phyloP scores from a whole-genome alignment of 1,140 invertebrate genomes.

The Charaxes varanes region DNA sequence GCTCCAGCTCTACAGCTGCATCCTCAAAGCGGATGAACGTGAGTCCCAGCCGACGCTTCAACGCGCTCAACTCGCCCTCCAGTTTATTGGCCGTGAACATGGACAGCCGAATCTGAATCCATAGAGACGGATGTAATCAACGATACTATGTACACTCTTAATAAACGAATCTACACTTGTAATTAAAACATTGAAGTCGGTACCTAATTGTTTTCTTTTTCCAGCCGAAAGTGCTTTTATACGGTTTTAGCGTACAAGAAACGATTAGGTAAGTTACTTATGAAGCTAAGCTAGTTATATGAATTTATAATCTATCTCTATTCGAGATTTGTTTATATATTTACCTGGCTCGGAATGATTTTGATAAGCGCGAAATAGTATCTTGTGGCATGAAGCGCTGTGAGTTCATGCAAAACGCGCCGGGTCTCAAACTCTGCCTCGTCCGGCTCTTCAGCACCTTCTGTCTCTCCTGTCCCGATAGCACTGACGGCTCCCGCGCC shows the following conservation, averaged over 20 bases:
- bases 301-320: too few relatives aligned
- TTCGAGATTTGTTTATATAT: too few relatives aligned
- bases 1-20: slow-evolving; percentile 92
- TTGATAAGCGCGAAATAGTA: slow-evolving; percentile 94
- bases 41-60: slow-evolving; percentile 91
- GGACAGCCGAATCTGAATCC: slow-evolving; percentile 88
- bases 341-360: slow-evolving; percentile 82
- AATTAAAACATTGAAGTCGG: too few relatives aligned
- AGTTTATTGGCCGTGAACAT: slow-evolving; percentile 90
- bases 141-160: too few relatives aligned
- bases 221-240: too few relatives aligned
- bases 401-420: slow-evolving; percentile 84
- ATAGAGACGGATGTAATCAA: too few relatives aligned
- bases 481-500: slow-evolving; percentile 79
- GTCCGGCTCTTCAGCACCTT: slow-evolving; percentile 74
- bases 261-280: too few relatives aligned
- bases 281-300: too few relatives aligned
- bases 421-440: slow-evolving; percentile 86
- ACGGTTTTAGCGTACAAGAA: too few relatives aligned
- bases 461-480: slow-evolving; percentile 71
- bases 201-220: too few relatives aligned
- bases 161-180: too few relatives aligned
- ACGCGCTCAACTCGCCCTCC: slow-evolving; percentile 77
- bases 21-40: slow-evolving; percentile 97
- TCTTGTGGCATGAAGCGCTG: slow-evolving; percentile 85